Conservation (phyloP, 2,888 invertebrate genomes). For the Chorisops tibialis region DNA sequence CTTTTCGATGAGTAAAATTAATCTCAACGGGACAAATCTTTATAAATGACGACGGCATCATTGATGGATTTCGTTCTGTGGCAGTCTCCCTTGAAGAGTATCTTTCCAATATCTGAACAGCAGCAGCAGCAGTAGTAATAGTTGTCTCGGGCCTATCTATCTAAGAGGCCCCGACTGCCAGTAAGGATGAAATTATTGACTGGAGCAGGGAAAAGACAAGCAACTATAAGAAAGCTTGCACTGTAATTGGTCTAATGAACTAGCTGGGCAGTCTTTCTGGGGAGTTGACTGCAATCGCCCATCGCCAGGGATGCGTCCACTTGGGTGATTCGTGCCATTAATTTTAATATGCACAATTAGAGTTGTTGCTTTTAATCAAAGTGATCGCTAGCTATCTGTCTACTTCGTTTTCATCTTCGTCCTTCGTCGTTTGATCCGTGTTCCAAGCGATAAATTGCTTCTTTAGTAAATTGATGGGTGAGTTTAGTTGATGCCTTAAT, state of each 20-base stretch:
- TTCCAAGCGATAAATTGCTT: constrained; percentile 1
- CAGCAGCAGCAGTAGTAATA: not conserved
- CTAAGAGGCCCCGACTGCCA: not conserved
- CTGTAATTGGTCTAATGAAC: constrained; percentile 27
- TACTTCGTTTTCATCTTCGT: not conserved
- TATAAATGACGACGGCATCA: constrained; percentile 24
- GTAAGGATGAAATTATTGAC: constrained; percentile 13
- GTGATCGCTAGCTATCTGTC: not conserved
- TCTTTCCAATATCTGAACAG: not conserved
- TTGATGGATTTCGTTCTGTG: constrained; percentile 11
- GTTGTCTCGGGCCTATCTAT: not conserved
- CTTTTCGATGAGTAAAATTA: constrained; percentile 12
- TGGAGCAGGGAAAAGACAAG: not conserved
- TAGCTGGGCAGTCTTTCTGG: constrained; percentile 13
- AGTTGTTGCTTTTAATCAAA: constrained; percentile 31
- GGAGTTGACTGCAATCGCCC: not conserved
- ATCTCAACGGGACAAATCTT: constrained; percentile 25
- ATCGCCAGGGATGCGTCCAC: constrained; percentile 25
- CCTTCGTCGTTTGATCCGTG: not conserved
- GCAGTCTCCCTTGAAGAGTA: not conserved
- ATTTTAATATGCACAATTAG: constrained; percentile 31
- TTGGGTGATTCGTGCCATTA: constrained; percentile 24
- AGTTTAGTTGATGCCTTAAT: not conserved
- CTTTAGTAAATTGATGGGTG: not conserved
- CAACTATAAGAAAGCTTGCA: not conserved